A percentile compares a stretch with the other conserved stretches of the same genome.
These are phyloP conservation scores for Pogonocichla stellata DNA, from an alignment of 2,113 vertebrate genomes.

Conservation along the genomic window DNA sequence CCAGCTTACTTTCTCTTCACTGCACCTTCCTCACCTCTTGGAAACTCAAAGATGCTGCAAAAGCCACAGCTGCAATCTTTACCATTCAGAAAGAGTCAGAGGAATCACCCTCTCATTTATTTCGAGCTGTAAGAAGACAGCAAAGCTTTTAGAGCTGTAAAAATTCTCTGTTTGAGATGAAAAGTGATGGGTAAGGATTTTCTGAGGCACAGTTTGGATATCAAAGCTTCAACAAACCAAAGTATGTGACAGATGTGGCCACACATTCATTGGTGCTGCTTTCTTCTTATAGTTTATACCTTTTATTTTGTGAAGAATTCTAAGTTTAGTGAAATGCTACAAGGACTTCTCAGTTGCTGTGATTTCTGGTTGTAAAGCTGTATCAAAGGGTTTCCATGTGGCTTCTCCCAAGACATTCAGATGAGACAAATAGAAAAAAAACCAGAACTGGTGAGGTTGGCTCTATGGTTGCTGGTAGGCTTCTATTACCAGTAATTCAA, in stretches of 20 bases:
- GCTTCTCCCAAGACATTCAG: not conserved
- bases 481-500: not conserved
- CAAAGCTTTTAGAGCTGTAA: not conserved
- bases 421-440: not conserved
- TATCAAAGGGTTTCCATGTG: not conserved
- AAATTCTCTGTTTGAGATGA: not conserved
- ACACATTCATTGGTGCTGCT: not conserved
- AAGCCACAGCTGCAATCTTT: not conserved
- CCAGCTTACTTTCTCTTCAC: not conserved
- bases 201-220: not conserved
- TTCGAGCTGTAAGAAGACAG: not conserved
- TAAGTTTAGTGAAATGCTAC: not conserved
- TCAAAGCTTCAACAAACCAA: not conserved
- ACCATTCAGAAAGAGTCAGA: not conserved
- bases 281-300: not conserved
- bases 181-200: not conserved
- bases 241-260: not conserved
- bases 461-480: not conserved
- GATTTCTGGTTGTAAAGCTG: not conserved
- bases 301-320: not conserved
- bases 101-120: not conserved
- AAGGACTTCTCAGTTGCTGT: not conserved
- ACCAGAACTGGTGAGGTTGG: not conserved
- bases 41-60: not conserved
- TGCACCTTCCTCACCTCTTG: not conserved